phyloP scores from a whole-genome alignment of 2,888 invertebrate species.

The Lithophane leautieri region DNA sequence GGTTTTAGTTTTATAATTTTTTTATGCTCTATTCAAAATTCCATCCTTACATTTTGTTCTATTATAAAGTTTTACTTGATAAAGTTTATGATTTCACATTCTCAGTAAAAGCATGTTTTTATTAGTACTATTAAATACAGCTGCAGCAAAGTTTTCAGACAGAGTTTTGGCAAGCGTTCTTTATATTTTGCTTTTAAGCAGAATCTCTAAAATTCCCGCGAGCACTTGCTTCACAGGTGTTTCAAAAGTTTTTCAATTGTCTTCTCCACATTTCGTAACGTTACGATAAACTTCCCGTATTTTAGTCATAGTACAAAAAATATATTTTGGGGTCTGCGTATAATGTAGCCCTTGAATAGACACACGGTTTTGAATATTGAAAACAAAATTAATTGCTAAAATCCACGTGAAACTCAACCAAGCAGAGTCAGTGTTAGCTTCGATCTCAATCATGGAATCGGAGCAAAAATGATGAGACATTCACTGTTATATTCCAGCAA shows the following conservation, averaged over 20 bases:
- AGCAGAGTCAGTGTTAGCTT: not conserved
- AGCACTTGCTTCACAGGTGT: constrained; percentile 37
- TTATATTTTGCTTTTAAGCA: constrained; percentile 27
- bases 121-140: constrained; percentile 2
- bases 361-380: not conserved
- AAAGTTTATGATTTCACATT: not conserved
- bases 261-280: constrained; percentile 18
- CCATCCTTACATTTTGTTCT: not conserved
- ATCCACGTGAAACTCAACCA: not conserved
- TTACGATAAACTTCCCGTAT: constrained; percentile 3
- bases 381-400: constrained; percentile 2
- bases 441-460: not conserved
- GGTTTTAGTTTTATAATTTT: too few species aligned
- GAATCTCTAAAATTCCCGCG: constrained; percentile 19
- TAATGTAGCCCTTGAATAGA: not conserved
- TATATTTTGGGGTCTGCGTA: not conserved
- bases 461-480: not conserved
- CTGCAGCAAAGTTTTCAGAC: not conserved
- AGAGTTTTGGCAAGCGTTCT: constrained; percentile 12
- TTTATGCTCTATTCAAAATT: not conserved
- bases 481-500: not conserved
- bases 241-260: constrained; percentile 44
- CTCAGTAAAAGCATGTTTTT: not conserved
- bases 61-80: not conserved
- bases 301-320: constrained; percentile 23